Percentiles rank a stretch among this genome's conserved stretches.
Conservation (phyloP, 1,140 invertebrate genomes). For the Ditylenchus dipsaci region DNA sequence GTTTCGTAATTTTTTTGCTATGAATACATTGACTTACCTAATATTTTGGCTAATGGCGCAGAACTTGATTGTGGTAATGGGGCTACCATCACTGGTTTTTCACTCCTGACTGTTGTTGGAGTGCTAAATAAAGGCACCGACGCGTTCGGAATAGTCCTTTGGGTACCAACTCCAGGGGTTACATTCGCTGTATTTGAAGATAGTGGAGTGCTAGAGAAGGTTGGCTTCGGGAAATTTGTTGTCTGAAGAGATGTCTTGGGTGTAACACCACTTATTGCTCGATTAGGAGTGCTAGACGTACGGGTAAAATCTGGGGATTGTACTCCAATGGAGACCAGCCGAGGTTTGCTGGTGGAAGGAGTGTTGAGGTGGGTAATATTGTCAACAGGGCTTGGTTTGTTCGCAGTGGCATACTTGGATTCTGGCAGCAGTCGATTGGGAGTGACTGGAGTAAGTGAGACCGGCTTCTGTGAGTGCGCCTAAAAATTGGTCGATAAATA, state of each 20-base stretch:
- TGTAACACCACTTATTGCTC: not conserved
- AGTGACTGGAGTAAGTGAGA: not conserved
- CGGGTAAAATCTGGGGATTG: not conserved
- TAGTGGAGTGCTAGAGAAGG: not conserved
- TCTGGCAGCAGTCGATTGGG: not conserved
- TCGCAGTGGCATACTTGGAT: not conserved
- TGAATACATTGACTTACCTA: no score
- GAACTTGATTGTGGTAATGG: no score
- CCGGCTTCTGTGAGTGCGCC: not conserved
- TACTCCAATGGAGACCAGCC: not conserved
- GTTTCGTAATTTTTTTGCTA: no score
- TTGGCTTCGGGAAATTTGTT: no score
- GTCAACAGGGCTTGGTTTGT: not conserved
- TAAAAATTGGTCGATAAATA: not conserved
- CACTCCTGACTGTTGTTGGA: no score
- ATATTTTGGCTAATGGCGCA: no score
- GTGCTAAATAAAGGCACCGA: not conserved
- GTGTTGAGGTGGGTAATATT: no score
- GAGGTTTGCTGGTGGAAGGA: not conserved
- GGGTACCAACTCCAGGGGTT: not conserved
- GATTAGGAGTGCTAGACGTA: not conserved
- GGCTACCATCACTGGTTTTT: no score
- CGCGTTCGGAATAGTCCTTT: not conserved
- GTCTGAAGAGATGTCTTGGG: not conserved
- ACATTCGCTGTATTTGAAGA: not conserved